Evolutionary conservation across 2,888 invertebrate genomes (phyloP), one percentile per base, ranked within the genome.

Genomic region (Ormyrus rosae): DNA sequence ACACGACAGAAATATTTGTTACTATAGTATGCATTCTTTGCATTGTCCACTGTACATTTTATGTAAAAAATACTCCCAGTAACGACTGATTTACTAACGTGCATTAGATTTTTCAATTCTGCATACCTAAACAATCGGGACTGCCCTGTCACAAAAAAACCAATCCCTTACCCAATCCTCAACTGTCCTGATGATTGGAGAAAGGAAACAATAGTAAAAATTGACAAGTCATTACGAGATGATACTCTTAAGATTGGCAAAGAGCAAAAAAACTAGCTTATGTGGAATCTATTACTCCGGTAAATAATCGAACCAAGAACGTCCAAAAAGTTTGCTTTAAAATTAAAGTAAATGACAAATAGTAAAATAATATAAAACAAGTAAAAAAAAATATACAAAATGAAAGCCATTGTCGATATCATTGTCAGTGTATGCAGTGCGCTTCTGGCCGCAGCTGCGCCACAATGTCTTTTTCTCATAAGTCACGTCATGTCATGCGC

Each of bases 391-490:
- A 71, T 68, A 51, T 80, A 80, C 81, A 79, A 82, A 82, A 83
- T 64, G 78, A 84, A 78, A 77, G 63, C 77, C 78, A 79, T 78
- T 84, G 82, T 85, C 70, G 80, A 83, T 85, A 85, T 86, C 87
- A 90, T 90, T 90, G 88, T 90, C 88, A 89, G 89, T 89, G 89
- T 90, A 88, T 89, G 89, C 90, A 89, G 89, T 89, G 87, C 87
- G 90, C 89, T 90, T 90, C 86, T 88, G 87, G 87, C 88, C 88
- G 87, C 87, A 87, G 84, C 85, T 81, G 71, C 69, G 67, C 67
- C 50, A 72, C 72, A 63, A 69, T 81, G 68, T 73, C 63, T 81
- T 50, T 81, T 64, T 73, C 65, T 64, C 64, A 58, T 56, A 19
- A 63, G 75, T 69, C 85, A 84, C 85, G 84, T 84, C 86, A 83